Evolutionary conservation across 2,113 vertebrate species (phyloP), one percentile per base, ranked within the genome.

Genomic region (Falcunculus frontatus): DNA sequence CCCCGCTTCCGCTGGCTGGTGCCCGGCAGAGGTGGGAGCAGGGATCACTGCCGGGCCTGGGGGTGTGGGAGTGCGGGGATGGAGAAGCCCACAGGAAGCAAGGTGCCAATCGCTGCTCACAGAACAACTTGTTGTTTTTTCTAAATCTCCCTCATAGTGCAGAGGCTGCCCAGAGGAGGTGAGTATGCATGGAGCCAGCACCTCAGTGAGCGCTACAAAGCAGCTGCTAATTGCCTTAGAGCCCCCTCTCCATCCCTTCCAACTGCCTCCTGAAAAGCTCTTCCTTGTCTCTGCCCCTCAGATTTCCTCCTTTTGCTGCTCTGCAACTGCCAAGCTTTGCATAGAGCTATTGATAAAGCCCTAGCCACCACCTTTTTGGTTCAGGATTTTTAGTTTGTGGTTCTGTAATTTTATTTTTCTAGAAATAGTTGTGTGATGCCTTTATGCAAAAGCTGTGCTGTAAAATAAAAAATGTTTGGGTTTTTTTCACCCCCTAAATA

Each of bases 301-400:
- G 3, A 33, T 57, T 39, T 73, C 88, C 55, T 94, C 84, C 85
- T 91, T 30, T 27, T 70, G 87, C 84, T 92, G 87, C 92, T 93
- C 89, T 91, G 91, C 82, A 37, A 90, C 89, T 94, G 82, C 92
- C 87, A 82, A 67, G 95, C 96, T 96, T 97, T 95, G 95, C 95
- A 67, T 90, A 92, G 63, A 90, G 88, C 91, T 94, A 2, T 75
- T 68, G 84, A 23, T 73, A 62, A 77, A 87, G 76, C 76, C 57
- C 76, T 77, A 83, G 82, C 76, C 26, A 16, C 37, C 80, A 60
- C 30, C 35, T 16, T 57, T 44, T 55, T 77, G 56, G 52, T 63
- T 52, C 77, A 90, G 92, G 72, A 47, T 35, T 84, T 91, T 77
- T 74, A 83, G 85, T 88, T 91, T 90, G 78, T 85, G 60, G 23